These are phyloP conservation scores for Malthinus flaveolus DNA, from an alignment of 2,888 invertebrate genomes.

Conservation along the genomic window DNA sequence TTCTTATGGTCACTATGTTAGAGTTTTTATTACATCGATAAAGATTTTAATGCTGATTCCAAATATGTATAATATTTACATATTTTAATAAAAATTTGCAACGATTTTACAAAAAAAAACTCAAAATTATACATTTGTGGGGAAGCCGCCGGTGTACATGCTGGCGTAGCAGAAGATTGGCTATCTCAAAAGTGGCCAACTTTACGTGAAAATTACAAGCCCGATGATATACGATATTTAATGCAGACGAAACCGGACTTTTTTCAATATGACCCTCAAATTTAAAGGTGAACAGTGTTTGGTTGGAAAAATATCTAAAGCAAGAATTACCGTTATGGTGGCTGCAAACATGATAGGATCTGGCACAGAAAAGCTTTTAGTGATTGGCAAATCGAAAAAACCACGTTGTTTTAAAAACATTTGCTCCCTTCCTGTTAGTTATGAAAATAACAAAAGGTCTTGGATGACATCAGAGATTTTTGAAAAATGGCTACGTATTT, in stretches of 20 bases:
- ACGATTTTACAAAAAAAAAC: no score
- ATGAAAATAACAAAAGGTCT: conserved; percentile 26
- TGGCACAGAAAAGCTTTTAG: conserved; percentile 2
- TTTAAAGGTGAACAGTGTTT: conserved; percentile 40
- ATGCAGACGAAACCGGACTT: conserved; percentile 9
- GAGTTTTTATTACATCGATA: no score
- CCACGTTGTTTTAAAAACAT: conserved; percentile 24
- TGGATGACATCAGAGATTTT: conserved; percentile 30
- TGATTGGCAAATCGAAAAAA: conserved; percentile 12
- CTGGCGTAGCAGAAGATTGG: conserved; percentile 22
- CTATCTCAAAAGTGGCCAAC: conserved; percentile 29
- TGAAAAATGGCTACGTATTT: conserved; percentile 20
- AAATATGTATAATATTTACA: no score
- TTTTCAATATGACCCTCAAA: conserved; percentile 34
- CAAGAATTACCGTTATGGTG: conserved; percentile 36
- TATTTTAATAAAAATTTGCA: no score
- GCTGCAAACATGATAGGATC: conserved; percentile 26
- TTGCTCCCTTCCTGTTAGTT: conserved; percentile 22
- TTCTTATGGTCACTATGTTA: no score
- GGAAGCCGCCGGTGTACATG: conserved; percentile 27
- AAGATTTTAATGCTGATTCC: no score
- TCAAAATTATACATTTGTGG: no score
- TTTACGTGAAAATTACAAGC: conserved; percentile 12
- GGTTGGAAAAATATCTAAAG: conserved; percentile 41
- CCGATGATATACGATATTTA: conserved; percentile 3